Percentiles rank a stretch among this genome's conserved stretches.
Evolutionary conservation across 1,140 invertebrate genomes (phyloP).

Genomic region (Danaus melanippus): DNA sequence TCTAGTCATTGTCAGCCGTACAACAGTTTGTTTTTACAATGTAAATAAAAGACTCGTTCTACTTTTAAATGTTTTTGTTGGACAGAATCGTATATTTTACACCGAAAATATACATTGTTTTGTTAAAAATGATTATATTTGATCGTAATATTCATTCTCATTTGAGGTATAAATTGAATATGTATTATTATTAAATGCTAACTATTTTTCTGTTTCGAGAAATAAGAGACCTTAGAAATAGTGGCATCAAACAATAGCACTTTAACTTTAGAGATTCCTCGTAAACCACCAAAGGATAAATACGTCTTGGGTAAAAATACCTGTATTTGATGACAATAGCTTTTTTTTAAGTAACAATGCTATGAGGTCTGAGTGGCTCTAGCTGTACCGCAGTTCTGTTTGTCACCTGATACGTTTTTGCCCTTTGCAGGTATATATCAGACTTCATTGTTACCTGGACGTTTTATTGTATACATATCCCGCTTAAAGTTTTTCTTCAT

Average conservation of each 20-base stretch:
- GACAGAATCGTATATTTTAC: background rate
- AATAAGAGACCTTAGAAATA: too few species aligned
- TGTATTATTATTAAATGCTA: too few species aligned
- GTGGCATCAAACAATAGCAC: too few species aligned
- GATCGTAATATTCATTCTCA: too few species aligned
- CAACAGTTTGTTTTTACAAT: slow-evolving; percentile 26
- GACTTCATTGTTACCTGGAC: too few species aligned
- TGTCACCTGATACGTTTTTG: slow-evolving; percentile 23
- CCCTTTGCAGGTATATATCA: slow-evolving; percentile 14
- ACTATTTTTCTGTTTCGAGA: too few species aligned
- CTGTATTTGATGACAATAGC: slow-evolving; percentile 21
- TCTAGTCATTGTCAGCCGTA: slow-evolving; percentile 24
- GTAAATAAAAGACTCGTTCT: slow-evolving; percentile 6
- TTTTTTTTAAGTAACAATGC: slow-evolving; percentile 23
- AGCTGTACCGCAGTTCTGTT: background rate
- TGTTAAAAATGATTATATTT: too few species aligned
- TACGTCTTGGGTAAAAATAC: slow-evolving; percentile 7
- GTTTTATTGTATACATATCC: too few species aligned
- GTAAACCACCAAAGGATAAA: background rate
- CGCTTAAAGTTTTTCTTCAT: too few species aligned
- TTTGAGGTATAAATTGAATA: too few species aligned
- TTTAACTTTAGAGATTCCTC: too few species aligned
- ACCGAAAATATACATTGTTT: too few species aligned
- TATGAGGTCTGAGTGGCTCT: slow-evolving; percentile 14
- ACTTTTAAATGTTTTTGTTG: slow-evolving; percentile 8